Base-by-base conservation (phyloP, 64 coral and sea anemone genomes). In the Actinia tenebrosa region DNA sequence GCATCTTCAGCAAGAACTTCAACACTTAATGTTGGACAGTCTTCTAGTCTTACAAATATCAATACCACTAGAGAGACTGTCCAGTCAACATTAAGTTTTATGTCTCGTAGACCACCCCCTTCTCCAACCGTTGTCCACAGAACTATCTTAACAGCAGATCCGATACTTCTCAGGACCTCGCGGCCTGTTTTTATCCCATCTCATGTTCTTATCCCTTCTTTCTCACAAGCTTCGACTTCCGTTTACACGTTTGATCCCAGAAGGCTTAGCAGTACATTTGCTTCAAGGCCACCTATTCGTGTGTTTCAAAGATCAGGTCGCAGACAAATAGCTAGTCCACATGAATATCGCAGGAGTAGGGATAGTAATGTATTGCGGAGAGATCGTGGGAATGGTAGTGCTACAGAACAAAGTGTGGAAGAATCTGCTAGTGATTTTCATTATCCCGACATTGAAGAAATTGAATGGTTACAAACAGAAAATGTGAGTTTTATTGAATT, bases 401-500 rank as follows among this genome's bases (percentile, higher is more conserved):
- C 60, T 54, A 79, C 56, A 60, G 66, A 82, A 61, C 42, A 20
- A 84, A 46, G 16, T 80, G 7, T 13, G 19, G 94, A 89, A 77
- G 84, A 91, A 5, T 61, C 86, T 71, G 89, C 89, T 53, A 78
- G 86, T 44, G 58, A 97, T 53, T 97, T 97, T 79, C 71, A 89
- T 44, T 97, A 90, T 77, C 94, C 94, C 23, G 89, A 97, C 50
- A 37, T 93, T 45, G 91, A 91, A 27, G 86, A 87, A 52, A 23
- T 97, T 26, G 85, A 97, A 80, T 93, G 91, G 91, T 63, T 97
- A 53, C 86, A 93, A 83, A 89, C 86, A 43, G 91, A 92, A 91
- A 80, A 71, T 83, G 93, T 94, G 37, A 94, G 93, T 91, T 56
- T 5, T 50, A 50, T 50, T 50, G 47, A 4, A 1, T 50, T 1